Conservation (phyloP, 2,797 vertebrate genomes). For the Brotula barbata region DNA sequence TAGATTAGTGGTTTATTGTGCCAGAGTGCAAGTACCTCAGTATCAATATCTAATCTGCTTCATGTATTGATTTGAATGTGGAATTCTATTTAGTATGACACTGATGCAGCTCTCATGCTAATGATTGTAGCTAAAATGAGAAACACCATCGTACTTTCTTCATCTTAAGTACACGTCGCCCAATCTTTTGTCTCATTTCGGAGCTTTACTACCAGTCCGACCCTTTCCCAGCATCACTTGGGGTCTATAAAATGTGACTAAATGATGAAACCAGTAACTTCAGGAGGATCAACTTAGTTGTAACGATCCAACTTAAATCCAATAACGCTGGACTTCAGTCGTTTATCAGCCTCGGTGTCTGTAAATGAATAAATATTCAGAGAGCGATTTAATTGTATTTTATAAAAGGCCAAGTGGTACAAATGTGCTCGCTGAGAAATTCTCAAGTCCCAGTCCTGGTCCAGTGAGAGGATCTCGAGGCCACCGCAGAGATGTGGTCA, state of each 20-base stretch:
- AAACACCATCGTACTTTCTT: neutral
- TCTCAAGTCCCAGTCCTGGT: too few species aligned
- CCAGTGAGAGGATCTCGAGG: too few species aligned
- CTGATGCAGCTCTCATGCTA: slow-evolving; percentile 1
- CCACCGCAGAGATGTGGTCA: too few species aligned
- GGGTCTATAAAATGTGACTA: neutral
- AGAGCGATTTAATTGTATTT: too few species aligned
- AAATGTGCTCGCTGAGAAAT: too few species aligned
- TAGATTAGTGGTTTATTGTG: neutral
- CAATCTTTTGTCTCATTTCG: neutral
- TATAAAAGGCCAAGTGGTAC: too few species aligned
- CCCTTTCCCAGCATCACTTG: neutral
- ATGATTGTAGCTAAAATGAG: slow-evolving; percentile 3
- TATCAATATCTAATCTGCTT: neutral
- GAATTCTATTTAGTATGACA: neutral
- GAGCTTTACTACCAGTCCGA: neutral
- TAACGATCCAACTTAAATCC: too few species aligned
- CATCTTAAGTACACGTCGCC: neutral
- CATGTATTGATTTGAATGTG: neutral
- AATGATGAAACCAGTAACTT: neutral
- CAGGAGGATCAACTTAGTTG: too few species aligned
- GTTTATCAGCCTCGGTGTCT: too few species aligned
- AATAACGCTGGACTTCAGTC: too few species aligned
- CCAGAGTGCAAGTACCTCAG: neutral
- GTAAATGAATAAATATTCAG: too few species aligned